Percentiles rank a stretch among this genome's conserved stretches.
Evolutionary conservation across 2,888 invertebrate genomes (phyloP).

Genomic region (Sepiola atlantica): DNA sequence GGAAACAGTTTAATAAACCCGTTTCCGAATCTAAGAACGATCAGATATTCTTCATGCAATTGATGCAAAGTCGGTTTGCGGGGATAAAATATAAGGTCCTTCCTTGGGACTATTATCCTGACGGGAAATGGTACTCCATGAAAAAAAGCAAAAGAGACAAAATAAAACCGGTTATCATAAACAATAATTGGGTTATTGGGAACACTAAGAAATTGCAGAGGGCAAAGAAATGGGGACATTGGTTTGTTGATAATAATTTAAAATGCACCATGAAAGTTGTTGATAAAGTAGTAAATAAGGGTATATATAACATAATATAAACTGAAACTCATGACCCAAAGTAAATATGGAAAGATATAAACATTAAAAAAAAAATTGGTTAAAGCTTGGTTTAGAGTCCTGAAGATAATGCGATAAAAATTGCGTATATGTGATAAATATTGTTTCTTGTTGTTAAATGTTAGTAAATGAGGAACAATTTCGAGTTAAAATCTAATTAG

Average conservation of each 20-base stretch:
- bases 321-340: too few relatives aligned
- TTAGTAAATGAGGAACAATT: too few relatives aligned
- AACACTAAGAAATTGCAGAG: slow-evolving; percentile 57
- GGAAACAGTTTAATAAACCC: slow-evolving; percentile 49
- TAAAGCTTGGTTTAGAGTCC: too few relatives aligned
- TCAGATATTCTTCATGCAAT: slow-evolving; percentile 57
- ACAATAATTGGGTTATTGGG: slow-evolving; percentile 63
- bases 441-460: too few relatives aligned
- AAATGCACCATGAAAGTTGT: slow-evolving; percentile 48
- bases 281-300: slow-evolving; percentile 43
- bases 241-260: slow-evolving; percentile 59
- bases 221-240: slow-evolving; percentile 63
- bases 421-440: too few relatives aligned
- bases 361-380: too few relatives aligned
- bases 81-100: slow-evolving; percentile 55
- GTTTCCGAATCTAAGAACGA: slow-evolving; percentile 61
- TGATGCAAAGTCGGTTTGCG: slow-evolving; percentile 54
- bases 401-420: too few relatives aligned
- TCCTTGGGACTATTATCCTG: slow-evolving; percentile 56
- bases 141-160: slow-evolving; percentile 51
- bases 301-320: not conserved
- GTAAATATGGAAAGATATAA: too few relatives aligned
- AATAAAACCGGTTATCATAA: slow-evolving; percentile 56
- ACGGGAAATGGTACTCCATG: slow-evolving; percentile 63
- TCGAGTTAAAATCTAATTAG: too few relatives aligned